phyloP scores from a whole-genome alignment of 2,888 invertebrate species.

The Amphipyra berbera region DNA sequence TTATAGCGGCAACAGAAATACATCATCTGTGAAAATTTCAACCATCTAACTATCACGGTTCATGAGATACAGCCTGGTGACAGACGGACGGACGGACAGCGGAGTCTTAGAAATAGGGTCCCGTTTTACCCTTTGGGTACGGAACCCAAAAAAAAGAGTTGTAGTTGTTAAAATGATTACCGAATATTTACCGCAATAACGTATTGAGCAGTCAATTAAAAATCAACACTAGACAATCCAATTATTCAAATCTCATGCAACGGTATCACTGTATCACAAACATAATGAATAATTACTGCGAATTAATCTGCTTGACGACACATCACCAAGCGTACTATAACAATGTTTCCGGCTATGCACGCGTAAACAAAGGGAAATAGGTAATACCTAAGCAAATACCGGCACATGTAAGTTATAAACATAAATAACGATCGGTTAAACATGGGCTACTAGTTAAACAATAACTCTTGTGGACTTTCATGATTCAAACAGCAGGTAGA shows the following conservation, averaged over 20 bases:
- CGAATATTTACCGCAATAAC: neutral
- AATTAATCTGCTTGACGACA: conserved; percentile 21
- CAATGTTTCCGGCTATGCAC: conserved; percentile 1
- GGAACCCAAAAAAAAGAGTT: no score
- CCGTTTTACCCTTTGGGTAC: no score
- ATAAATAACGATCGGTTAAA: conserved; percentile 31
- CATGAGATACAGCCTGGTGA: no score
- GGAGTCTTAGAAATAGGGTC: no score
- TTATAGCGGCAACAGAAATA: no score
- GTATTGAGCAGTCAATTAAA: neutral
- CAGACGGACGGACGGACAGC: no score
- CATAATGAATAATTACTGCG: conserved; percentile 8
- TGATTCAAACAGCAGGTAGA: conserved; percentile 26
- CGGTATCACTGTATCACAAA: neutral
- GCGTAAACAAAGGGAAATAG: conserved; percentile 23
- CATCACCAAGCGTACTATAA: conserved; percentile 12
- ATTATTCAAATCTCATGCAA: neutral
- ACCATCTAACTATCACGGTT: no score
- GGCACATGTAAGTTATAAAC: conserved; percentile 31
- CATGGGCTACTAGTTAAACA: conserved; percentile 36
- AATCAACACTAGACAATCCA: neutral
- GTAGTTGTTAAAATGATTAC: neutral
- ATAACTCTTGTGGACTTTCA: conserved; percentile 18
- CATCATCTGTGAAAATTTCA: no score
- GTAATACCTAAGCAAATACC: conserved; percentile 38